Percentiles rank a stretch among this genome's conserved stretches.
These are phyloP conservation scores for Hydropsyche betteni DNA, from an alignment of 2,888 invertebrate genomes.

Conservation along the genomic window DNA sequence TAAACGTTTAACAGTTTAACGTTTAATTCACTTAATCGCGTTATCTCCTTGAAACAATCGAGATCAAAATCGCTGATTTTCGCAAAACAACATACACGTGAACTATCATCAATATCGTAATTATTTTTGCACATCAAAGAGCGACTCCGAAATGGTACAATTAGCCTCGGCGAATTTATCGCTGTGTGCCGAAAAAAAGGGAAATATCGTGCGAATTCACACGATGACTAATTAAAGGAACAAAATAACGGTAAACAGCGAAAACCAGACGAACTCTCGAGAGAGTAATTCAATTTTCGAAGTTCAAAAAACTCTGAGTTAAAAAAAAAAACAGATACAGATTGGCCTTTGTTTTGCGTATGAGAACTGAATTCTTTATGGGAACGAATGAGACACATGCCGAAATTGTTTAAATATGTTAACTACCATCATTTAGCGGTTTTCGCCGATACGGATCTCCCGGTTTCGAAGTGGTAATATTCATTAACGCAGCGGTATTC, in stretches of 20 bases:
- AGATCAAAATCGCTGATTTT: too few relatives aligned
- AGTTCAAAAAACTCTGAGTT: background rate
- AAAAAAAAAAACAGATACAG: slow-evolving; percentile 9
- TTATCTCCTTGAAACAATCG: too few relatives aligned
- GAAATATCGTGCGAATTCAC: slow-evolving; percentile 17
- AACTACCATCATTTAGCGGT: slow-evolving; percentile 27
- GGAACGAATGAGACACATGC: slow-evolving; percentile 27
- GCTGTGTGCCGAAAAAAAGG: background rate
- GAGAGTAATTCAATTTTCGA: slow-evolving; percentile 17
- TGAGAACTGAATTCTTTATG: slow-evolving; percentile 29
- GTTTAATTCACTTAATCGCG: too few relatives aligned
- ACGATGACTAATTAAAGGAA: slow-evolving; percentile 15
- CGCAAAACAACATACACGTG: too few relatives aligned
- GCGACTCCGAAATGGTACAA: too few relatives aligned
- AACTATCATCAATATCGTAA: too few relatives aligned
- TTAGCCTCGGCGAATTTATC: too few relatives aligned
- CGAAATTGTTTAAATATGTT: slow-evolving; percentile 33
- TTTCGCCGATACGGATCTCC: slow-evolving; percentile 15
- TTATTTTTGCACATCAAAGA: too few relatives aligned
- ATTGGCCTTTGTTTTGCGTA: slow-evolving; percentile 22
- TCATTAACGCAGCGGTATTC: too few relatives aligned
- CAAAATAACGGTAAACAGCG: slow-evolving; percentile 2
- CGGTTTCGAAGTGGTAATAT: too few relatives aligned
- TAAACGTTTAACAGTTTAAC: too few relatives aligned
- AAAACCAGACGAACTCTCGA: slow-evolving; percentile 9